Base-by-base conservation (phyloP, 2,797 vertebrate species). In the Microctenopoma stevenorrisi region DNA sequence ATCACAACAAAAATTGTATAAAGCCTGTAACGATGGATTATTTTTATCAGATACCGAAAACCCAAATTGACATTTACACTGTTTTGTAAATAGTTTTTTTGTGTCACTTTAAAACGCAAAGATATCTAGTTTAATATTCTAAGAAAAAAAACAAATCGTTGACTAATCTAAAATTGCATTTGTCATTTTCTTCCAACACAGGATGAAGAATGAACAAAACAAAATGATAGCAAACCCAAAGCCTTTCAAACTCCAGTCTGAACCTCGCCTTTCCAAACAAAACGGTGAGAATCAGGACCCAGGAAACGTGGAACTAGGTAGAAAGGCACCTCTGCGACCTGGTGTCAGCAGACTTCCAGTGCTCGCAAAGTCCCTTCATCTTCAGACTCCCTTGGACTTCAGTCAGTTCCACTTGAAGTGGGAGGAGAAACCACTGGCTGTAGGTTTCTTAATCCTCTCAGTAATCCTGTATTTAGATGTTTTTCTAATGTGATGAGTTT, bases 321-420 rank as follows among this genome's bases (percentile, higher is more conserved):
- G 16, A 60, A 93, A 82, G 48, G 60, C 77, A 15, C 58, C 67
- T 37, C 59, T 44, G 47, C 86, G 63, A 55, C 50, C 73, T 30
- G 83, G 73, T 51, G 63, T 87, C 11, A 95, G 94, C 74, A 83
- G 90, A 11, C 91, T 95, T 62, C 94, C 94, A 0, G 92, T 95
- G 13, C 92, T 93, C 0, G 85, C 89, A 18, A 94, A 93, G 78
- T 86, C 91, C 18, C 66, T 90, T 44, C 75, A 12, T 50, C 86
- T 88, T 46, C 84, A 87, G 46, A 68, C 82, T 30, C 68, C 80
- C 4, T 81, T 50, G 0, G 78, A 88, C 64, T 86, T 91, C 48
- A 50, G 67, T 59, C 79, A 86, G 14, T 79, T 78, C 14, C 81
- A 92, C 74, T 65, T 65, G 26, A 84, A 48, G 62, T 94, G 93